A percentile compares a stretch with the other conserved stretches of the same genome.
phyloP scores from a whole-genome alignment of 2,888 invertebrate genomes.

The Scaptomyza polygonia region DNA sequence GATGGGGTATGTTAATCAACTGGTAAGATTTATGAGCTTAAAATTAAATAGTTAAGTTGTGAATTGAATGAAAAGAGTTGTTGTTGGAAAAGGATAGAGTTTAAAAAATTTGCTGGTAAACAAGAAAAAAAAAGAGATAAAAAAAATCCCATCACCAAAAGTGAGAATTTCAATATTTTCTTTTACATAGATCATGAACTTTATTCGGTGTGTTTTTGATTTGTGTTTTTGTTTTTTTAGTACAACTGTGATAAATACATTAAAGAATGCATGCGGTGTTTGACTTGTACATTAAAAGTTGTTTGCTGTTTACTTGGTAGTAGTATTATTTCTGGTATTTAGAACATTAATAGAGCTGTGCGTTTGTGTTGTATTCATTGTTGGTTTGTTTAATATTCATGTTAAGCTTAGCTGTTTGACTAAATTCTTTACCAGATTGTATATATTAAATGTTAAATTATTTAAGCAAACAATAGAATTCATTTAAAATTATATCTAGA shows the following conservation, averaged over 20 bases:
- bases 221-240: slow-evolving; percentile 25
- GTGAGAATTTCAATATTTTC: too few species aligned
- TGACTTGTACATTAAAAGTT: slow-evolving; percentile 51
- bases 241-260: slow-evolving; percentile 64
- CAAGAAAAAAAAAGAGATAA: too few species aligned
- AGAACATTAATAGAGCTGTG: slow-evolving; percentile 23
- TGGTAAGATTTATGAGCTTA: not conserved
- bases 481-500: slow-evolving; percentile 22
- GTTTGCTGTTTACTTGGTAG: slow-evolving; percentile 19
- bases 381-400: slow-evolving; percentile 17
- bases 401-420: slow-evolving; percentile 33
- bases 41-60: too few species aligned
- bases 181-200: slow-evolving; percentile 53
- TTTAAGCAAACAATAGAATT: slow-evolving; percentile 35
- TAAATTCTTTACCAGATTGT: slow-evolving; percentile 20
- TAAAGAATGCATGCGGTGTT: slow-evolving; percentile 34
- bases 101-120: too few species aligned
- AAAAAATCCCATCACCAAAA: too few species aligned
- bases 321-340: slow-evolving; percentile 18
- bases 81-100: too few species aligned
- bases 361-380: slow-evolving; percentile 10
- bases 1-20: not conserved
- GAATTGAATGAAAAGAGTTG: too few species aligned
- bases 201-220: slow-evolving; percentile 58
- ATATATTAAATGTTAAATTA: slow-evolving; percentile 22